Evolutionary conservation across 2,888 invertebrate genomes (phyloP), one percentile per base, ranked within the genome.

Genomic region (Pristionchus exspectatus): DNA sequence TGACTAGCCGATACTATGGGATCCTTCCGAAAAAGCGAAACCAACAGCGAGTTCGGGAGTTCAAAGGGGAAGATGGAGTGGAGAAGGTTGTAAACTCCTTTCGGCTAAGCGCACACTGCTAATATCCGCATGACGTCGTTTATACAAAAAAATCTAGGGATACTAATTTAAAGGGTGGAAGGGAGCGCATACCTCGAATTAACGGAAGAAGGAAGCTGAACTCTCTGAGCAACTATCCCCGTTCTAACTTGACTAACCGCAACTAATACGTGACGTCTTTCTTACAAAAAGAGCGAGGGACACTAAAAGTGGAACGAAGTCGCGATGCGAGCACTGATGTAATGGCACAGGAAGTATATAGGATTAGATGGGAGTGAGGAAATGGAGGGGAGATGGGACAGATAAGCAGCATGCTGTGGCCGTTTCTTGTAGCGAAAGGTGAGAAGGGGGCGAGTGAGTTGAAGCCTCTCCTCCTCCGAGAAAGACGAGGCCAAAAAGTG

Each of bases 401-500:
- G 27, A 59, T 59, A 59, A 27, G 66, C 66, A 44, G 50, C 81
- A 74, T 38, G 74, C 38, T 74, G 59, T 21, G 38, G 30, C 16
- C 33, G 38, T 74, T 81, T 81, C 81, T 27, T 81, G 50, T 50
- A 81, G 50, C 14, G 81, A 81, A 81, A 81, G 50, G 81, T 81
- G 81, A 81, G 81, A 54, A 27, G 81, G 50, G 77, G 81, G 50
- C n/a, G 50, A 9, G 33, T 12, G 81, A 81, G 81, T 81, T 63
- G 81, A 81, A 81, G 50, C 81, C 50, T 24, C 77, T 21, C 21
- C 38, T 38, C 38, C 38, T 14, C 14, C 3, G 69, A 69, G 74
- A 77, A 44, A 77, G 77, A 77, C 54, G 21, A 24, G 33, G 81
- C 81, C 50, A 81, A 81, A 81, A 81, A 81, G 81, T 81, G 81